Evolutionary conservation across 2,797 vertebrate species (phyloP).

Genomic region (Poeciliopsis presidionis): DNA sequence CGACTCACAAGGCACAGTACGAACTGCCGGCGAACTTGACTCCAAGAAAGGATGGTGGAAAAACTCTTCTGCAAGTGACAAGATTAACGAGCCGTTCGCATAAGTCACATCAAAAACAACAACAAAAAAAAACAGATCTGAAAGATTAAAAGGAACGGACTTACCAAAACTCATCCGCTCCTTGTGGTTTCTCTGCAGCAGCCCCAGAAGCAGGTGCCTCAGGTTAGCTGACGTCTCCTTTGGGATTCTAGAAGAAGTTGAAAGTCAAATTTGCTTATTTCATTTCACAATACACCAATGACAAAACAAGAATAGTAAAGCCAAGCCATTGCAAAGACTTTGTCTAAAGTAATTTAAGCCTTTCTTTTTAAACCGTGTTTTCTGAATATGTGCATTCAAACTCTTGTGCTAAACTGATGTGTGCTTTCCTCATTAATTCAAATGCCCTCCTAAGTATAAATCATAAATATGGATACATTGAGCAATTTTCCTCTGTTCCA

Average conservation of each 20-base stretch:
- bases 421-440: background rate
- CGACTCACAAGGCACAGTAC: conserved; percentile 47
- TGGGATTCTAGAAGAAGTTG: conserved; percentile 85
- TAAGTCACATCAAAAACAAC: background rate
- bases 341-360: background rate
- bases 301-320: background rate
- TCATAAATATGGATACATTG: background rate
- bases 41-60: conserved; percentile 95
- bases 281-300: background rate
- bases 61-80: conserved; percentile 86
- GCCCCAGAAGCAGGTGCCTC: conserved; percentile 88
- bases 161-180: conserved; percentile 94
- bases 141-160: conserved; percentile 16
- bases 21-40: conserved; percentile 85
- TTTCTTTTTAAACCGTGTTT: background rate
- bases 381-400: background rate
- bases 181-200: conserved; percentile 90
- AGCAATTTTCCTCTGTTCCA: background rate
- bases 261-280: background rate
- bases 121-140: background rate
- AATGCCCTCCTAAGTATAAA: background rate
- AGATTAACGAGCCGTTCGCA: conserved; percentile 2
- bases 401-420: background rate
- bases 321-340: background rate
- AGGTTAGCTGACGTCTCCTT: conserved; percentile 91